Conservation (phyloP, 2,888 invertebrate species). For the Meiosimyza platycephala region DNA sequence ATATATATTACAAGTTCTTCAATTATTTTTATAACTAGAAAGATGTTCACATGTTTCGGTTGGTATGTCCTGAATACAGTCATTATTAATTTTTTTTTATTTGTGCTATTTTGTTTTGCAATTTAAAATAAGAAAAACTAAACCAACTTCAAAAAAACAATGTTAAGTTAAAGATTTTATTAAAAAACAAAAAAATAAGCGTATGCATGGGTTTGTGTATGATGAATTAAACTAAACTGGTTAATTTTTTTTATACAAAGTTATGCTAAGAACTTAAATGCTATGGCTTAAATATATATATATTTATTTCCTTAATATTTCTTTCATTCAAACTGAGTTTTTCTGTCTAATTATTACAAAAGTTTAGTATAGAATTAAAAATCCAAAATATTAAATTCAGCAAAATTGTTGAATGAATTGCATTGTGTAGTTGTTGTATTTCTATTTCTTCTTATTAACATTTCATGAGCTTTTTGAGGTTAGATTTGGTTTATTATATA, state of each 20-base stretch:
- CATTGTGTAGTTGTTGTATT: slow-evolving; percentile 10
- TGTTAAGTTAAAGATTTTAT: slow-evolving; percentile 7
- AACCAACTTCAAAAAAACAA: slow-evolving; percentile 6
- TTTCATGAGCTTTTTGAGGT: slow-evolving; percentile 31
- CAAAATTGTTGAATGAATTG: background rate
- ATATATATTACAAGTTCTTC: slow-evolving; percentile 10
- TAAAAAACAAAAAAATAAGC: slow-evolving; percentile 21
- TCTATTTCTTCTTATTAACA: background rate
- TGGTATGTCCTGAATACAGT: slow-evolving; percentile 18
- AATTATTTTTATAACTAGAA: background rate
- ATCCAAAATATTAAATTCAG: no score
- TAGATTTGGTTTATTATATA: background rate
- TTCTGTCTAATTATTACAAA: background rate
- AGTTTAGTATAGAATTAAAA: no score
- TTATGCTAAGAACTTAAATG: background rate
- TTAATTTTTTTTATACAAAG: background rate
- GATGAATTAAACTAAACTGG: slow-evolving; percentile 14
- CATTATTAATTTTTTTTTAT: background rate
- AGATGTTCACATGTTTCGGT: slow-evolving; percentile 13
- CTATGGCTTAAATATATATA: slow-evolving; percentile 10
- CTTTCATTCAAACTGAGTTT: slow-evolving; percentile 11
- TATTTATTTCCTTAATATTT: background rate
- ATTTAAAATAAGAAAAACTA: slow-evolving; percentile 8
- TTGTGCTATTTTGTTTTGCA: slow-evolving; percentile 5
- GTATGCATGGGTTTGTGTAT: slow-evolving; percentile 14